Evolutionary conservation across 2,797 vertebrate species (phyloP), one percentile per base, ranked within the genome.

Genomic region (Jordanella pulchra): DNA sequence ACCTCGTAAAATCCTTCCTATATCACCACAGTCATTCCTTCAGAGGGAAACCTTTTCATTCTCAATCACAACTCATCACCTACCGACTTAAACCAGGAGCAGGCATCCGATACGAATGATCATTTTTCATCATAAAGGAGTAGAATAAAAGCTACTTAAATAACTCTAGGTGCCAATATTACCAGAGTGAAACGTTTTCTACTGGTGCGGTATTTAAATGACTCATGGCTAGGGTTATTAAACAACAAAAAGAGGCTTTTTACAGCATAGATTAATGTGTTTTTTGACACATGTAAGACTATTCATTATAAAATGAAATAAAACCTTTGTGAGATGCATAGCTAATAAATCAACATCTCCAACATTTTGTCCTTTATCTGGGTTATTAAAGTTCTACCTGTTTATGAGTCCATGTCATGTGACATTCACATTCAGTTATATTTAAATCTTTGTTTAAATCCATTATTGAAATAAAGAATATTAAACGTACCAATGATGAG

Each of bases 11-110:
- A 69, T 35, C 67, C 71, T 65, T 48, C 32, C 25, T 68, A 17
- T 61, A 12, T 81, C 76, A 70, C 42, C 72, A 50, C 72, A 25
- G 53, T 71, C 71, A 67, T n/a, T 70, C 68, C 67, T 48, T 35
- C 65, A 65, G 1, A 2, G 28, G 15, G 51, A 51, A 44, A 75
- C 65, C 67, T 68, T 32, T 66, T 4, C 65, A 10, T 39, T 66
- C 12, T n/a, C 21, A 39, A 3, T 1, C 21, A 39, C 58, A n/a
- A n/a, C 32, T 61, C 30, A 23, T 4, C 30, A 12, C 27, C 15
- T 17, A 56, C 35, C 5, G 35, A 5, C 35, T 39, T 39, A 39
- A 39, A 39, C 28, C 25, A 32, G 3, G 10, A 32, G 28, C 15
- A 11, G n/a, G 2, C 1, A 4, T n/a, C 12, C 4, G 11, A 17